These are phyloP conservation scores for Helleia helle DNA, from an alignment of 2,888 invertebrate genomes.

Conservation along the genomic window DNA sequence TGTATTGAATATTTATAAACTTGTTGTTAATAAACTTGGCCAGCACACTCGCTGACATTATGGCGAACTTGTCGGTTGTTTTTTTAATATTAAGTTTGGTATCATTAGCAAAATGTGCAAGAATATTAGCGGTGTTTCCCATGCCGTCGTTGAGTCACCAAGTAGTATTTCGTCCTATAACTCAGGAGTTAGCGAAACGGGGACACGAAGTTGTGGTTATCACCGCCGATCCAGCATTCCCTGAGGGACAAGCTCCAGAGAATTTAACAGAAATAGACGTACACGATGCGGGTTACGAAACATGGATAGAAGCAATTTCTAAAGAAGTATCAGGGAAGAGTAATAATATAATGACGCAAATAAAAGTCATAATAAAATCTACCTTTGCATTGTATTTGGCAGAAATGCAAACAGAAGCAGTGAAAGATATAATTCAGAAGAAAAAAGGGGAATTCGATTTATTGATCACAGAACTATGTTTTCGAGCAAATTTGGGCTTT, in stretches of 20 bases:
- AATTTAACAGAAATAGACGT: constrained; percentile 52
- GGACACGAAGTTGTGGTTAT: constrained; percentile 57
- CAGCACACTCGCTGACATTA: neutral
- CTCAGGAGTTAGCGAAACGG: constrained; percentile 42
- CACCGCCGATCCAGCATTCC: constrained; percentile 46
- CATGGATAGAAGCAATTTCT: neutral
- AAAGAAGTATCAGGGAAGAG: neutral
- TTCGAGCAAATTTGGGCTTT: constrained; percentile 14
- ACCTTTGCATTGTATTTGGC: constrained; percentile 2
- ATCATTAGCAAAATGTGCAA: constrained; percentile 23
- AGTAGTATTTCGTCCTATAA: constrained; percentile 44
- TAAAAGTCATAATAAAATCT: constrained; percentile 1
- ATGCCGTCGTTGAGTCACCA: constrained; percentile 59
- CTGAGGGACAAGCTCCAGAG: constrained; percentile 27
- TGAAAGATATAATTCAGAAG: constrained; percentile 3
- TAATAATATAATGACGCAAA: constrained; percentile 15
- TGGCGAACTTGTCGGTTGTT: neutral
- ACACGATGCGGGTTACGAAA: constrained; percentile 29
- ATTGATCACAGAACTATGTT: constrained; percentile 17
- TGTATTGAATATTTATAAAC: no score
- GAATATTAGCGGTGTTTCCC: constrained; percentile 45
- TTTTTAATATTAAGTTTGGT: neutral
- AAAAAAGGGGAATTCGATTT: constrained; percentile 17
- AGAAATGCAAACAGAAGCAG: neutral
- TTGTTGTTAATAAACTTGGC: no score